These are phyloP conservation scores for Zosterops pallidus DNA, from an alignment of 2,113 vertebrate genomes.

Conservation along the genomic window DNA sequence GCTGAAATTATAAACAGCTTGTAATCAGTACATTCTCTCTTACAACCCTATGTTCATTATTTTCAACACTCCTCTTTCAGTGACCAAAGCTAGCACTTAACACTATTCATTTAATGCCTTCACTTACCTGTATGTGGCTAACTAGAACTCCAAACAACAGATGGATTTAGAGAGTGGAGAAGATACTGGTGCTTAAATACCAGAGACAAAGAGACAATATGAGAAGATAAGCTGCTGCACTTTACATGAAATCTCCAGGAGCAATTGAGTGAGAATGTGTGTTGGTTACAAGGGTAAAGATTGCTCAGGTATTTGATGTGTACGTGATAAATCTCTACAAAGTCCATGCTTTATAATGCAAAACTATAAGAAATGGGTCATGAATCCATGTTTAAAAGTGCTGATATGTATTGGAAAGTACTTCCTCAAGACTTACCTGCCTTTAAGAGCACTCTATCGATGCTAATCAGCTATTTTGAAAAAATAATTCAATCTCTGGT, in stretches of 20 bases:
- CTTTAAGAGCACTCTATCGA: not conserved
- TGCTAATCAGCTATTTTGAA: not conserved
- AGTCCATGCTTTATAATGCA: not conserved
- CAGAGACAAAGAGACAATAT: not conserved
- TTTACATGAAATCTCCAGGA: not conserved
- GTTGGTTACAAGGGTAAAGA: not conserved
- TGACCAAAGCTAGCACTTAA: not conserved
- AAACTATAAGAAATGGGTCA: not conserved
- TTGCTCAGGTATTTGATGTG: not conserved
- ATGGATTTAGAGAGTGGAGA: not conserved
- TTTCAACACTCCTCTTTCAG: not conserved
- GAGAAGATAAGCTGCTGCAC: not conserved
- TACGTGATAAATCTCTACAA: not conserved
- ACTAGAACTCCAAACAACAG: not conserved
- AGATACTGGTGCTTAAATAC: not conserved
- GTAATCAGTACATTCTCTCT: not conserved
- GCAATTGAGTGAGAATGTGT: not conserved
- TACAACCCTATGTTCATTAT: not conserved
- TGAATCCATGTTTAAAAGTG: not conserved
- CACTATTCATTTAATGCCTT: not conserved
- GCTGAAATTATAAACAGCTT: not conserved
- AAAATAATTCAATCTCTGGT: not conserved
- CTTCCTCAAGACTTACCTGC: not conserved
- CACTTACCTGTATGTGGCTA: not conserved
- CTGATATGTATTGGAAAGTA: not conserved